Percentiles rank a stretch among this genome's conserved stretches.
Evolutionary conservation across 2,888 invertebrate species (phyloP).

Genomic region (Clivina fossor): DNA sequence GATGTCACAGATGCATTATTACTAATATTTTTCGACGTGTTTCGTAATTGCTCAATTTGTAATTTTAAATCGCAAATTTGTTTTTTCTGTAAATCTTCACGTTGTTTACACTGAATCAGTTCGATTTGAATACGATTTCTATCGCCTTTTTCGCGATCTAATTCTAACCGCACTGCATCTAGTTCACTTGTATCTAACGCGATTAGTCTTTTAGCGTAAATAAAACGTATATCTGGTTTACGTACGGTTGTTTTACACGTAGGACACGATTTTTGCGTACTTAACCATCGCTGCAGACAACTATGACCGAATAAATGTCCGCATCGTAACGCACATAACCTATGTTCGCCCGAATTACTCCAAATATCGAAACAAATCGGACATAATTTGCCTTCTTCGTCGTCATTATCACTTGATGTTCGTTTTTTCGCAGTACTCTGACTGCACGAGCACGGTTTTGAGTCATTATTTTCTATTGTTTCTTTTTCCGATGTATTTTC

Average conservation of each 20-base stretch:
- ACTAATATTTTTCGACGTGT: too few relatives aligned
- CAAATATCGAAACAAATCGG: conserved; percentile 88
- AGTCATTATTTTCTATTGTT: background rate
- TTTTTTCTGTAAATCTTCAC: conserved; percentile 51
- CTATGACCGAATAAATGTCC: conserved; percentile 88
- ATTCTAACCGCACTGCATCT: conserved; percentile 64
- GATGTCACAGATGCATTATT: too few relatives aligned
- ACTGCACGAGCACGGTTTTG: background rate
- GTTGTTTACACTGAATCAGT: conserved; percentile 56
- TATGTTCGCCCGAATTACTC: conserved; percentile 83
- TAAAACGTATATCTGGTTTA: conserved; percentile 69
- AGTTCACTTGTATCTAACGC: conserved; percentile 79
- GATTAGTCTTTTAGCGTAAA: conserved; percentile 77
- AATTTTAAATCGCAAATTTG: conserved; percentile 48
- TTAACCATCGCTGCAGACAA: conserved; percentile 79
- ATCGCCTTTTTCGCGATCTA: conserved; percentile 61
- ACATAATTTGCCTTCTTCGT: conserved; percentile 73
- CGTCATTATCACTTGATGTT: conserved; percentile 48
- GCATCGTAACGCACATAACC: conserved; percentile 84
- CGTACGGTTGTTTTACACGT: conserved; percentile 80
- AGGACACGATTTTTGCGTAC: conserved; percentile 69
- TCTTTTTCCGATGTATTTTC: background rate
- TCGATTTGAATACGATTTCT: conserved; percentile 64
- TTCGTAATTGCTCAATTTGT: conserved; percentile 44
- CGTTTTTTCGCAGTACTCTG: conserved; percentile 15